Base-by-base conservation (phyloP, 2,888 invertebrate genomes). In the Panopea generosa region DNA sequence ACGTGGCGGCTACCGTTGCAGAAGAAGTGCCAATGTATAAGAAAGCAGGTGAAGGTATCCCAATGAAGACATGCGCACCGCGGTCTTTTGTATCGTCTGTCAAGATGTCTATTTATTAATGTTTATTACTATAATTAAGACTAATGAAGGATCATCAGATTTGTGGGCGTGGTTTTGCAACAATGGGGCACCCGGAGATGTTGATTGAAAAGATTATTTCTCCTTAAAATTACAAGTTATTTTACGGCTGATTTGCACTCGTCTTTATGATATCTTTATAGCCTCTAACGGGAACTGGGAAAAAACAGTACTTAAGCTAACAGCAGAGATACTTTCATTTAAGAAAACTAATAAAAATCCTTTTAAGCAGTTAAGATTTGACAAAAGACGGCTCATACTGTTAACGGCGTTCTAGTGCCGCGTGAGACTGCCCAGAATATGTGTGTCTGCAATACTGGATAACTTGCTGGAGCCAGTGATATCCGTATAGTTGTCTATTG, bases 11-110 rank as follows among this genome's bases (percentile, higher is more conserved):
- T 47, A 63, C 55, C 53, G 27, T 38, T 53, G 27, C 43, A 45
- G 33, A 65, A 57, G 61, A 66, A 69, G 72, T 69, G 61, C 53
- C n/a, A n/a, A n/a, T n/a, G n/a, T n/a, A n/a, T n/a, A n/a, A n/a
- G 72, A 80, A 70, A 59, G 79, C 79, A 80, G 79, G 79, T 80
- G 79, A 80, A 70, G 66, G 57, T 55, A 65, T 69, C 79, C 76
- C 69, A 72, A 80, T 72, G 55, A 38, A 66, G 72, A 65, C 79
- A 66, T 80, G 79, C 79, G 79, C 75, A 80, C 66, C 55, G 75
- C 66, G 40, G 56, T 65, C 72, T 72, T 69, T 80, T 76, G 66
- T 66, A 45, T 56, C 65, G 52, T 60, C 61, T 72, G 66, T 61
- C 72, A 76, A 62, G 67, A 65, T 62, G 72, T 52, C 49, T 65